These are phyloP conservation scores for Ceratosolen fusciceps DNA, from an alignment of 1,140 invertebrate genomes.

Conservation along the genomic window DNA sequence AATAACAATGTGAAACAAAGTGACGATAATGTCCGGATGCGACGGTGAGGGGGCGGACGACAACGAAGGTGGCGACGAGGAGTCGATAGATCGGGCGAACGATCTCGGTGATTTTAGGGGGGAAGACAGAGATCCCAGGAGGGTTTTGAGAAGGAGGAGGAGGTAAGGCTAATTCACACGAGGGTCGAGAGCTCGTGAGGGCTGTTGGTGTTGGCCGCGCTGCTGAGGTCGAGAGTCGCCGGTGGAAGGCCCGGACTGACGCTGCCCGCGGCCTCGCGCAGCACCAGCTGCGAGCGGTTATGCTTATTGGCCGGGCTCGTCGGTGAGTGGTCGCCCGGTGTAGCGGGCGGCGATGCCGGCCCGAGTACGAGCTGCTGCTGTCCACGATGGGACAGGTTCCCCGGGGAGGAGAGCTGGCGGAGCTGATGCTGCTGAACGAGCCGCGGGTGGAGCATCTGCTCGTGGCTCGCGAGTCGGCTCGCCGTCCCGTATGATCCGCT, in stretches of 20 bases:
- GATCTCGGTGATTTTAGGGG: no score
- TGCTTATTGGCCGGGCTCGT: constrained; percentile 64
- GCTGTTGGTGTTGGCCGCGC: constrained; percentile 75
- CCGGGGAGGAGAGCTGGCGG: constrained; percentile 51
- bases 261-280: constrained; percentile 75
- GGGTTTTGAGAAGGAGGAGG: not conserved
- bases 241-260: constrained; percentile 75
- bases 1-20: constrained; percentile 34
- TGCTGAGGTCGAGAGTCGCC: constrained; percentile 78
- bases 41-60: not conserved
- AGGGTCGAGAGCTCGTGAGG: constrained; percentile 81
- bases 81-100: not conserved
- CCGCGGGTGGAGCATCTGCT: constrained; percentile 5
- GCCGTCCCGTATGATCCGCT: not conserved
- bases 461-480: constrained; percentile 1
- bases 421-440: constrained; percentile 49
- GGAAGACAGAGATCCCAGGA: not conserved
- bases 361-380: constrained; percentile 65
- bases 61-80: no score
- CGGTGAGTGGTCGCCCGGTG: constrained; percentile 67
- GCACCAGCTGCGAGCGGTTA: constrained; percentile 61
- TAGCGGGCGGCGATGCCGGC: constrained; percentile 63
- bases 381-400: constrained; percentile 32
- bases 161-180: constrained; percentile 56
- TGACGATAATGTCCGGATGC: constrained; percentile 1